Evolutionary conservation across 2,797 vertebrate genomes (phyloP).

Genomic region (Tapirus indicus): DNA sequence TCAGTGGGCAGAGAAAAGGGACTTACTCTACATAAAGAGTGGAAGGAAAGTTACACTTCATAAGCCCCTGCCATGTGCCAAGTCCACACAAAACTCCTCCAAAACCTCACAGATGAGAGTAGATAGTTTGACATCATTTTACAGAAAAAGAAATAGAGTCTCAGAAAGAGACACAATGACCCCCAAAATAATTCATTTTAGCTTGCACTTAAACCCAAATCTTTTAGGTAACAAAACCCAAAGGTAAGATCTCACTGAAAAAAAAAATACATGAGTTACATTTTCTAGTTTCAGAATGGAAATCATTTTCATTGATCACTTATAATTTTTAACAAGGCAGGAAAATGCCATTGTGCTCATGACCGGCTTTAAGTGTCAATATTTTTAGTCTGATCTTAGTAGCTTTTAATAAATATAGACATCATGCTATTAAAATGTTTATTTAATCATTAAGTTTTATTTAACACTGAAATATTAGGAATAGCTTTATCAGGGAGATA

Average conservation of each 20-base stretch:
- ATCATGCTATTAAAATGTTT: neutral
- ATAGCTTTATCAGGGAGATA: neutral
- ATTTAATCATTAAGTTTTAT: constrained; percentile 46
- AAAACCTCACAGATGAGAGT: neutral
- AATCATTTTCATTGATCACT: constrained; percentile 52
- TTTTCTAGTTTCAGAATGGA: constrained; percentile 41
- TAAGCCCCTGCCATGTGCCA: rapidly evolving
- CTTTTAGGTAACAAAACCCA: neutral
- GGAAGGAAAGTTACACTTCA: rapidly evolving
- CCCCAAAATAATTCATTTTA: neutral
- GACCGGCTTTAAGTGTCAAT: constrained; percentile 35
- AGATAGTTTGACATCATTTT: neutral
- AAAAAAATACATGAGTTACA: neutral
- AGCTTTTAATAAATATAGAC: constrained; percentile 42
- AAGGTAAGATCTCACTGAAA: neutral
- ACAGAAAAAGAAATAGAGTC: neutral
- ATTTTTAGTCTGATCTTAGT: constrained; percentile 16
- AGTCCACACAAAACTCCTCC: rapidly evolving
- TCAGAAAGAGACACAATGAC: neutral
- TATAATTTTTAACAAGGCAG: constrained; percentile 66
- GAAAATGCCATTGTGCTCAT: constrained; percentile 30
- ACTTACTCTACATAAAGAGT: rapidly evolving
- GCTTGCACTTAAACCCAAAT: neutral
- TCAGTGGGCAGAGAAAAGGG: neutral
- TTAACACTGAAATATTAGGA: constrained; percentile 22